phyloP scores from a whole-genome alignment of 2,888 invertebrate genomes.

The Parascotia fuliginaria region DNA sequence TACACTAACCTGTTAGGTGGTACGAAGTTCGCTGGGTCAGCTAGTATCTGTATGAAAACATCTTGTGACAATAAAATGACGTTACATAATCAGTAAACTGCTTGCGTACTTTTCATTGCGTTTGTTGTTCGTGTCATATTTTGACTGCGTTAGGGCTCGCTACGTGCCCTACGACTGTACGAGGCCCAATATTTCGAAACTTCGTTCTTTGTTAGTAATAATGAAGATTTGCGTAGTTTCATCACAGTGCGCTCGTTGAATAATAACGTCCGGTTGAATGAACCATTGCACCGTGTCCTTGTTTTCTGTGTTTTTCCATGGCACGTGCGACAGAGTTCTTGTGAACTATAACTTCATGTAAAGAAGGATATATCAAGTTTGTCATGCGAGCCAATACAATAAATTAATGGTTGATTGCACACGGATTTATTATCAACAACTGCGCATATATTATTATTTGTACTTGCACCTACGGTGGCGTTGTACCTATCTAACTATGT shows the following conservation, averaged over 20 bases:
- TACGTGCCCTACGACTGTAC: slow-evolving; percentile 63
- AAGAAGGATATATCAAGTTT: slow-evolving; percentile 55
- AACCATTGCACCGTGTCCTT: slow-evolving; percentile 85
- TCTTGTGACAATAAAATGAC: slow-evolving; percentile 36
- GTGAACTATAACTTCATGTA: slow-evolving; percentile 52
- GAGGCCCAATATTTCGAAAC: slow-evolving; percentile 76
- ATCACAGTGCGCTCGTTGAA: slow-evolving; percentile 82
- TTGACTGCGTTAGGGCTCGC: slow-evolving; percentile 53
- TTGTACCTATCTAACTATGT: slow-evolving; percentile 27
- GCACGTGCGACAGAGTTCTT: slow-evolving; percentile 65
- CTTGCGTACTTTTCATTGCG: slow-evolving; percentile 27
- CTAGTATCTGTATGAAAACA: slow-evolving; percentile 21
- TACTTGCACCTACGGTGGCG: not conserved
- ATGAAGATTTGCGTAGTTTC: slow-evolving; percentile 80
- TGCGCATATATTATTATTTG: slow-evolving; percentile 48
- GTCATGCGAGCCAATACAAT: slow-evolving; percentile 61
- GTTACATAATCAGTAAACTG: slow-evolving; percentile 32
- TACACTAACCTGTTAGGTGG: too few species aligned
- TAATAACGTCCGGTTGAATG: slow-evolving; percentile 84
- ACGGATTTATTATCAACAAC: slow-evolving; percentile 51
- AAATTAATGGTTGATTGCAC: slow-evolving; percentile 57
- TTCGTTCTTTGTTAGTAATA: slow-evolving; percentile 78
- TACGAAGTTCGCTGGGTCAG: too few species aligned
- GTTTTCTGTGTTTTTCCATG: slow-evolving; percentile 85
- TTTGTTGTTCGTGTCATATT: slow-evolving; percentile 45